Base-by-base conservation (phyloP, 2,888 invertebrate species). In the Morpho helenor region DNA sequence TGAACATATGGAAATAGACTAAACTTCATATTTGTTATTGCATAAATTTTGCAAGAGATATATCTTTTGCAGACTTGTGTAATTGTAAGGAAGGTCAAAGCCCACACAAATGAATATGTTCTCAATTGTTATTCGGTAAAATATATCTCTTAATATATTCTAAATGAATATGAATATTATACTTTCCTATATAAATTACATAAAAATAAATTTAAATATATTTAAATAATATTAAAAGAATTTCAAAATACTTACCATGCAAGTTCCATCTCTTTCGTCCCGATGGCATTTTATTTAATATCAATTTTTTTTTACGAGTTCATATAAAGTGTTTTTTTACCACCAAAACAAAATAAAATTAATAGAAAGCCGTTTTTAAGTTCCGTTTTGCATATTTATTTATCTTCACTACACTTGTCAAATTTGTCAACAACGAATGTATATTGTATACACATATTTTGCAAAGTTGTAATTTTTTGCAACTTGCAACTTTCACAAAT, bases 201-300 rank as follows among this genome's bases (percentile, higher is more conserved):
- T 31, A 5, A 31, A 5, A 31, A 31, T 31, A 31, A 31, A 31
- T 31, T 31, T 31, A 31, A 31, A 31, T 31, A 43, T 31, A 8
- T 10, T 31, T 8, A 16, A 9, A 40, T 7, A 5, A 43, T 3
- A 46, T 40, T 8, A 7, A 8, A 39, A 45, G 7, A 10, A 44
- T 16, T 39, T 16, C 8, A 49, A 49, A 44, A 52, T 54, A 76
- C 84, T 85, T 93, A 95, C 95, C 94, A 87, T 94, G 94, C 70
- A 95, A 84, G 75, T 93, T 94, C 95, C 95, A 95, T 74, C 94
- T 94, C 86, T 95, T 95, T 75, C 95, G 88, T 68, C 94, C 94
- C 79, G 94, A 92, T 76, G 93, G 92, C 87, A 86, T 86, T 66
- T 59, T 48, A 22, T n/a, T 52, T n/a, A 31, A 8, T 8, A 0